Evolutionary conservation across 2,113 vertebrate species (phyloP).

Genomic region (Daubentonia madagascariensis): DNA sequence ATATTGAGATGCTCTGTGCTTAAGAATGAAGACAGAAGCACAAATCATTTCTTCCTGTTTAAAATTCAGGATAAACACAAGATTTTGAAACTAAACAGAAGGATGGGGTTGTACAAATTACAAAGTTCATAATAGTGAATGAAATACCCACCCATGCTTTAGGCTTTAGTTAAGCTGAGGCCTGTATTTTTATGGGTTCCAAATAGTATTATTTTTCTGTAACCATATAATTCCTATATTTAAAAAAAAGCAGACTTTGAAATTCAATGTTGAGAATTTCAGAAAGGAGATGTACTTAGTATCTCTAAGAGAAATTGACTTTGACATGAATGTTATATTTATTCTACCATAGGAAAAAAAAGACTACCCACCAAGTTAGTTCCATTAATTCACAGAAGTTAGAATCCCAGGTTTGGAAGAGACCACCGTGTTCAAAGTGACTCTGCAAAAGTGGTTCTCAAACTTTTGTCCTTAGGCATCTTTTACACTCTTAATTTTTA

Average conservation of each 20-base stretch:
- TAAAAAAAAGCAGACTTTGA: not conserved
- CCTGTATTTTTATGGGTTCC: not conserved
- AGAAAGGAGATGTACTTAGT: not conserved
- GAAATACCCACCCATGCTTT: not conserved
- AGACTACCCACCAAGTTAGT: not conserved
- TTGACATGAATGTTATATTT: not conserved
- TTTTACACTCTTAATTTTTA: not conserved
- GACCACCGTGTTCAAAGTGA: too few species aligned
- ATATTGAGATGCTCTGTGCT: not conserved
- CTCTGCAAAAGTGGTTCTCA: not conserved
- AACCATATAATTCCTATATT: not conserved
- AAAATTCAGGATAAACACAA: slow-evolving; percentile 46
- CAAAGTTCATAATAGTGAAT: not conserved
- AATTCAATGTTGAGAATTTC: not conserved
- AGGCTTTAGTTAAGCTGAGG: not conserved
- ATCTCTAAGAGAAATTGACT: not conserved
- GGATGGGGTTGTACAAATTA: not conserved
- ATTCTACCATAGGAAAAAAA: not conserved
- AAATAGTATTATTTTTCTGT: not conserved
- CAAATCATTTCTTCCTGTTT: slow-evolving; percentile 62
- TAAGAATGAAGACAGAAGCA: slow-evolving; percentile 50
- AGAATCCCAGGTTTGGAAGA: not conserved
- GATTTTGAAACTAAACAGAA: slow-evolving; percentile 46
- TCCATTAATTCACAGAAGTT: not conserved
- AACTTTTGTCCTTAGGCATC: not conserved